Evolutionary conservation across 2,113 vertebrate species (phyloP).

Genomic region (Myiopsitta monachus): DNA sequence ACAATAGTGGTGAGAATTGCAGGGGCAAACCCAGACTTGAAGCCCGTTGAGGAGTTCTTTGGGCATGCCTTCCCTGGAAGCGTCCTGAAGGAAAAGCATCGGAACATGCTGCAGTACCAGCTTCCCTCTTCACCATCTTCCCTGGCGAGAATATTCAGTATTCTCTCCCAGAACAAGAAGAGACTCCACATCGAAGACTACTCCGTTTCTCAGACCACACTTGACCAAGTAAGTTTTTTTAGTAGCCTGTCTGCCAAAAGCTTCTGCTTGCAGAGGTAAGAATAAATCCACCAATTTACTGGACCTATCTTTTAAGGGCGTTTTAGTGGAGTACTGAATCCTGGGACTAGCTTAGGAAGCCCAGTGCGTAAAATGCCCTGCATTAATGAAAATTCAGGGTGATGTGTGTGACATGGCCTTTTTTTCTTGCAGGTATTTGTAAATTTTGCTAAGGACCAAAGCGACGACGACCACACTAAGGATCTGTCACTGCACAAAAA

Average conservation of each 20-base stretch:
- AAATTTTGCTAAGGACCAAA: slow-evolving; percentile 99
- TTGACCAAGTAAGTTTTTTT: slow-evolving; percentile 91
- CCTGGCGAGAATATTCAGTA: slow-evolving; percentile 91
- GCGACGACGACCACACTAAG: slow-evolving; percentile 92
- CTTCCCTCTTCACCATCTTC: slow-evolving; percentile 89
- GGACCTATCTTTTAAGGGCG: background rate
- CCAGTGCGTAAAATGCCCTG: background rate
- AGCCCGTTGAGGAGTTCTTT: slow-evolving; percentile 93
- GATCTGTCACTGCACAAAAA: slow-evolving; percentile 88
- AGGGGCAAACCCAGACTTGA: slow-evolving; percentile 86
- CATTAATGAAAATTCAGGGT: background rate
- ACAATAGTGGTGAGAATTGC: slow-evolving; percentile 93
- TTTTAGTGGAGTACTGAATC: background rate
- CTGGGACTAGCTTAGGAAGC: background rate
- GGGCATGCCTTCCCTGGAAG: slow-evolving; percentile 89
- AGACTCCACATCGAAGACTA: slow-evolving; percentile 94
- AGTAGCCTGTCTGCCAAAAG: background rate
- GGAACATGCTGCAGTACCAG: slow-evolving; percentile 97
- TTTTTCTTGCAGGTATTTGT: slow-evolving; percentile 88
- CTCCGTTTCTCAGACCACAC: slow-evolving; percentile 96
- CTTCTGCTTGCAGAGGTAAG: background rate
- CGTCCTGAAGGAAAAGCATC: slow-evolving; percentile 91
- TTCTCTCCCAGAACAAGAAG: slow-evolving; percentile 90
- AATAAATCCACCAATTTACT: background rate
- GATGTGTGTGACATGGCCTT: background rate